Base-by-base conservation (phyloP, 2,113 vertebrate species). In the Vidua chalybeata region DNA sequence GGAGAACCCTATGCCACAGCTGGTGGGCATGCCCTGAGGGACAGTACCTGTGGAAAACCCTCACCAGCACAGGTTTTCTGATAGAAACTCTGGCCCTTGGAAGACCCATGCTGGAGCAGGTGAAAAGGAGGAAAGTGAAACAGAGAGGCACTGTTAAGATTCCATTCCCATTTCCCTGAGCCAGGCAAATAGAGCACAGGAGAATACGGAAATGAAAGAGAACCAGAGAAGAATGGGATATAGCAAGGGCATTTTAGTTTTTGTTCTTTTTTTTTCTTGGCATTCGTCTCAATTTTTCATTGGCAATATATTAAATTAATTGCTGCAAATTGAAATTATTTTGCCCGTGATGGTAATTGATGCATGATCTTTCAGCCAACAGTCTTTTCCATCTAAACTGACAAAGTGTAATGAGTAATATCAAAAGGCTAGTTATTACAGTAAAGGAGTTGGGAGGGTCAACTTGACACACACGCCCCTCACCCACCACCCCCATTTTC, bases 21-120 rank as follows among this genome's bases (percentile, higher is more conserved):
- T 75, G 10, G 13, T 39, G 15, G 26, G 6, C 1, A 4, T 41
- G 24, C 4, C 11, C 10, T 64, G 59, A n/a, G 16, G 15, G 8
- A 64, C 66, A 11, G 15, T 61, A 12, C 11, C 13, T 4, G 1
- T 30, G 24, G 20, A 48, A 17, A 63, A 3, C 9, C 8, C 15
- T 21, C 2, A 8, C 6, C 15, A 31, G 19, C 15, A 26, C 5
- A 66, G 9, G 6, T 56, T 75, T 74, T 71, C 37, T 83, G 31
- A 13, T 7, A 63, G 51, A 48, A 82, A 21, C 8, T 13, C 4
- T 54, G 48, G 16, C 23, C 4, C 0, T 0, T 31, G n/a, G 12
- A 71, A 30, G 21, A 61, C 19, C 5, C 7, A 51, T 0, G 1
- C 7, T 77, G 24, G 22, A 64, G 15, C 7, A 35, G 11, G 7